Base-by-base conservation (phyloP, 2,113 vertebrate genomes). In the Pteronura brasiliensis region DNA sequence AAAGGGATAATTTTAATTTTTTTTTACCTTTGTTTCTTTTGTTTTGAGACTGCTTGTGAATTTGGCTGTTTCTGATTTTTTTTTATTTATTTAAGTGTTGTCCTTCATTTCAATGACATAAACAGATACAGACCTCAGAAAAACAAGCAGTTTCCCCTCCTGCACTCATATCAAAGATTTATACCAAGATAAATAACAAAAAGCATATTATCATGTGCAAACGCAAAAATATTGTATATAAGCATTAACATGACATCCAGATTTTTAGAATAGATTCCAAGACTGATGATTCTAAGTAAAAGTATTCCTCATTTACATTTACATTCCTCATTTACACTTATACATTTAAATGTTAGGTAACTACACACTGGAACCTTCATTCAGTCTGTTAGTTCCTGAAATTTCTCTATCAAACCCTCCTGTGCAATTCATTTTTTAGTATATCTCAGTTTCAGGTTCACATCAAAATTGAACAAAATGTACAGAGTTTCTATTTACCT, bases 21-120 rank as follows among this genome's bases (percentile, higher is more conserved):
- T 85, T 71, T n/a, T 91, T 42, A 71, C 20, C 3, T 80, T 91
- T 80, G 77, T 95, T 95, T 93, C 34, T 63, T 92, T 93, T 87
- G 34, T 76, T 96, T 96, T 82, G 17, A 77, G 29, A 91, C 71
- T 39, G 8, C 69, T 59, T 71, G 18, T 88, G 21, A 80, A 34
- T 87, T 21, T 96, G 61, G 8, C 13, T 90, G 11, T 52, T 86
- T 95, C 96, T 18, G 7, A 20, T 80, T 93, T 69, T 92, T 93
- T 71, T 95, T 89, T 1, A 18, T 55, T 55, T 55, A 81, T 87
- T 96, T 93, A 93, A 91, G 27, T 67, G 13, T 71, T 80, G 42
- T 39, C 49, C 36, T 95, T 96, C 47, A 71, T 93, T 87, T 88
- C 87, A 93, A 83, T 97, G 77, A 79, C 25, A 87, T 61, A 93